Conservation (phyloP, 2,888 invertebrate genomes). For the Allygus modestus region DNA sequence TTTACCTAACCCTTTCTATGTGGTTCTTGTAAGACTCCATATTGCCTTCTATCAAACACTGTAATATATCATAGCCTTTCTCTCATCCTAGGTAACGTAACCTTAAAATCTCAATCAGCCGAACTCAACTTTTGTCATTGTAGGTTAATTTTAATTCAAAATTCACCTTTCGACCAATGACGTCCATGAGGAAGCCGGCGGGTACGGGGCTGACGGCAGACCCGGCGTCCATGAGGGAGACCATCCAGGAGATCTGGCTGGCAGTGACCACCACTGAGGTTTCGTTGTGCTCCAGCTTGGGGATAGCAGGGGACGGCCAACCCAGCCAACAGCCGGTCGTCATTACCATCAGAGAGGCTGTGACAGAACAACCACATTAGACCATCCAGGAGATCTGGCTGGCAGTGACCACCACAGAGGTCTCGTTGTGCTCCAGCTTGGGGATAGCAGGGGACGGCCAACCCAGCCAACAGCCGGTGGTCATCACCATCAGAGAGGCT, state of each 20-base stretch:
- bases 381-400: conserved; percentile 68
- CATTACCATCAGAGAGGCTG: conserved; percentile 68
- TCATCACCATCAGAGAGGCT: conserved; percentile 68
- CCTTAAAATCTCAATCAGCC: too few relatives aligned
- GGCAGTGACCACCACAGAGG: conserved; percentile 58
- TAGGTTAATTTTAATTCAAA: too few relatives aligned
- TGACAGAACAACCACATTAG: not conserved
- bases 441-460: conserved; percentile 69
- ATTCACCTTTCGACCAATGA: conserved; percentile 65
- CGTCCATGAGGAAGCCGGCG: conserved; percentile 68
- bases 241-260: conserved; percentile 68
- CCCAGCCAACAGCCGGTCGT: conserved; percentile 69
- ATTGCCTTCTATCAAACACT: too few relatives aligned
- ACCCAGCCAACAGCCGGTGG: conserved; percentile 68
- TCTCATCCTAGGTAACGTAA: too few relatives aligned
- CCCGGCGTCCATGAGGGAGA: conserved; percentile 70
- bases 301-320: conserved; percentile 69
- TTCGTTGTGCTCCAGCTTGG: conserved; percentile 65
- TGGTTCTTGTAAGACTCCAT: too few relatives aligned
- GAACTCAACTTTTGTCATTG: too few relatives aligned
- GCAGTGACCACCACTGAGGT: conserved; percentile 60
- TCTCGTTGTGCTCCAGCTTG: conserved; percentile 64
- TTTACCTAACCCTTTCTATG: too few relatives aligned
- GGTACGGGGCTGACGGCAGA: conserved; percentile 69
- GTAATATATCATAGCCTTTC: too few relatives aligned